A percentile compares a stretch with the other conserved stretches of the same genome.
phyloP scores from a whole-genome alignment of 2,888 invertebrate species.

The Limnephilus rhombicus region DNA sequence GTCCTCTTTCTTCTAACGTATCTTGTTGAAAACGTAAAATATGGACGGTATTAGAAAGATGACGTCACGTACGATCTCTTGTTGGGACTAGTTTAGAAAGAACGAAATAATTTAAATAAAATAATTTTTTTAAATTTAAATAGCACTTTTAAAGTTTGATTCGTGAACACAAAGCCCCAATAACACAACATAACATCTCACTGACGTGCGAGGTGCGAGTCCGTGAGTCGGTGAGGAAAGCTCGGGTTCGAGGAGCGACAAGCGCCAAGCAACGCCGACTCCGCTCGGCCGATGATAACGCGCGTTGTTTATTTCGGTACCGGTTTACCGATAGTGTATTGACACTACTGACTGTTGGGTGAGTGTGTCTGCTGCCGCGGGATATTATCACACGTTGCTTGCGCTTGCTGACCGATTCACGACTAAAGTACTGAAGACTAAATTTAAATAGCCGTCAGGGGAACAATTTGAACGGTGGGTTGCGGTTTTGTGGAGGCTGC shows the following conservation, averaged over 20 bases:
- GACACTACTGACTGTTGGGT: not conserved
- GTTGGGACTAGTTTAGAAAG: too few species aligned
- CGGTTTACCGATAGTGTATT: slow-evolving; percentile 30
- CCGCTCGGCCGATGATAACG: not conserved
- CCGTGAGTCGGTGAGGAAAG: not conserved
- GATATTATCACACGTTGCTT: slow-evolving; percentile 14
- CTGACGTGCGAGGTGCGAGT: not conserved
- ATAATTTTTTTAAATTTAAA: not conserved
- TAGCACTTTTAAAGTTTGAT: not conserved
- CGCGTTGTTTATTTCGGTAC: slow-evolving; percentile 15
- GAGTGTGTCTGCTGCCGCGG: not conserved
- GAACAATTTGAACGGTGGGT: not conserved
- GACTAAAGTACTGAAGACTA: slow-evolving; percentile 24
- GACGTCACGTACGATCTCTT: too few species aligned
- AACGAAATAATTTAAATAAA: too few species aligned
- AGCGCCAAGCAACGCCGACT: not conserved
- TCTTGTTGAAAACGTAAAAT: too few species aligned
- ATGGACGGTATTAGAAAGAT: too few species aligned
- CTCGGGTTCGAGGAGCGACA: not conserved
- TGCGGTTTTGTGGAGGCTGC: not conserved
- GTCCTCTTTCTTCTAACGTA: too few species aligned
- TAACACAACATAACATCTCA: not conserved
- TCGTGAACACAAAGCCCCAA: not conserved
- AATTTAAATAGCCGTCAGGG: slow-evolving; percentile 29
- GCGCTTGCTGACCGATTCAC: slow-evolving; percentile 38